Evolutionary conservation across 2,797 vertebrate genomes (phyloP).

Genomic region (Odontamblyopus rebecca): DNA sequence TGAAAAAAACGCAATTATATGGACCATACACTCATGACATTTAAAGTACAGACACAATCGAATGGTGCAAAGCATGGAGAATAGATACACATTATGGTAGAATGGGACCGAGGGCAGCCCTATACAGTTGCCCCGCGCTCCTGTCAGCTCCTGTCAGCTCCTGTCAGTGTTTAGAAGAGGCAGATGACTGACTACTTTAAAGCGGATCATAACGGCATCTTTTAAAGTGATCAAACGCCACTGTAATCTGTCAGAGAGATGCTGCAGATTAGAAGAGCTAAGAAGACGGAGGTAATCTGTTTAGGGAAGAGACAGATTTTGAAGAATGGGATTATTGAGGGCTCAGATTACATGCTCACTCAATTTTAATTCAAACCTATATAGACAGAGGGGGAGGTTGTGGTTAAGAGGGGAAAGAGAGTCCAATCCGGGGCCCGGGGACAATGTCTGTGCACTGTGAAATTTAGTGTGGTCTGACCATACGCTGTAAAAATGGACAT

Average conservation of each 20-base stretch:
- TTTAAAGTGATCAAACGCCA: constrained; percentile 44
- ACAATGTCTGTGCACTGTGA: background rate
- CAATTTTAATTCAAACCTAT: constrained; percentile 19
- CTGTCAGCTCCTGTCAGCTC: constrained; percentile 17
- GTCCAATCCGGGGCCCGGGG: background rate
- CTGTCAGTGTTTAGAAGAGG: constrained; percentile 24
- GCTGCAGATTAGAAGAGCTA: constrained; percentile 61
- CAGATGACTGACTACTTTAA: constrained; percentile 50
- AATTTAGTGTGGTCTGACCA: background rate
- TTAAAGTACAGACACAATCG: constrained; percentile 56
- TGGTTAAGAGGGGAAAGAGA: background rate
- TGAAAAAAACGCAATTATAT: constrained; percentile 55
- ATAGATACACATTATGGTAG: constrained; percentile 36
- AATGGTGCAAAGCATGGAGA: constrained; percentile 32
- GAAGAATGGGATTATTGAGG: constrained; percentile 61
- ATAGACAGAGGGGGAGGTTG: background rate
- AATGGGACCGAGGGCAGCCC: background rate
- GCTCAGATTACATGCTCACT: constrained; percentile 49
- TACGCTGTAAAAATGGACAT: too few species aligned
- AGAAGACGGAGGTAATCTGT: constrained; percentile 66
- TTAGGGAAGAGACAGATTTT: constrained; percentile 55
- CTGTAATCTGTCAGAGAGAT: constrained; percentile 54
- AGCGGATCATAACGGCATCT: constrained; percentile 41
- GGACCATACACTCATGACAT: constrained; percentile 61
- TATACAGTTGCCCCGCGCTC: constrained; percentile 9